Evolutionary conservation across 2,113 vertebrate species (phyloP).

Genomic region (Myotis davidii): DNA sequence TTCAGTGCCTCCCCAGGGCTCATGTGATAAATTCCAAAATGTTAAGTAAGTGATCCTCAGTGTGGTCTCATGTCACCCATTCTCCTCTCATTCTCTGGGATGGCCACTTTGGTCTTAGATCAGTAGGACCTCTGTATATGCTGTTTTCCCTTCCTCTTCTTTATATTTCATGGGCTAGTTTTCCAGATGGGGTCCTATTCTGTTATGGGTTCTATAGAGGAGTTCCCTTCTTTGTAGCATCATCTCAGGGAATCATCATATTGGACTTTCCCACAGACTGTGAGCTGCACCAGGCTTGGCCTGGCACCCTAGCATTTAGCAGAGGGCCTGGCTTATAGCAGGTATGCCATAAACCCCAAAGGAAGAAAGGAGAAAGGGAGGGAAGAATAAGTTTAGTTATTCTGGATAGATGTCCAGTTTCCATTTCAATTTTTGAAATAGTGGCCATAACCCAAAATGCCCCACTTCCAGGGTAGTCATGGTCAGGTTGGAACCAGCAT

Average conservation of each 20-base stretch:
- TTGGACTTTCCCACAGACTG: neutral
- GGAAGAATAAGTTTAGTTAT: neutral
- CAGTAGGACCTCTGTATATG: neutral
- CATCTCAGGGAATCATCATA: neutral
- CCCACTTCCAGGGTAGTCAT: neutral
- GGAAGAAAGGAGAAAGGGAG: neutral
- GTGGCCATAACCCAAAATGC: neutral
- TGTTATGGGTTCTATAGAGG: neutral
- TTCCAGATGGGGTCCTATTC: neutral
- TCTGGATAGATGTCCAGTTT: neutral
- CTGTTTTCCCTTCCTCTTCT: neutral
- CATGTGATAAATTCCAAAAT: neutral
- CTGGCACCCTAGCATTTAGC: neutral
- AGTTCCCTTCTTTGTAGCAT: neutral
- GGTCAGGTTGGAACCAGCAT: neutral
- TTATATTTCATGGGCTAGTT: neutral
- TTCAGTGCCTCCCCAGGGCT: neutral
- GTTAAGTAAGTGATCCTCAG: neutral
- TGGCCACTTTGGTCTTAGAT: neutral
- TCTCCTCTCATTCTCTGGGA: neutral
- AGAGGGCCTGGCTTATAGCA: neutral
- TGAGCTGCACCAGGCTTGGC: neutral
- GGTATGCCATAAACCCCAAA: neutral
- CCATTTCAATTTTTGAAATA: neutral
- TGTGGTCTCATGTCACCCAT: neutral